A percentile compares a stretch with the other conserved stretches of the same genome.
These are phyloP conservation scores for Oxystoma pomonae DNA, from an alignment of 2,888 invertebrate genomes.

Conservation along the genomic window DNA sequence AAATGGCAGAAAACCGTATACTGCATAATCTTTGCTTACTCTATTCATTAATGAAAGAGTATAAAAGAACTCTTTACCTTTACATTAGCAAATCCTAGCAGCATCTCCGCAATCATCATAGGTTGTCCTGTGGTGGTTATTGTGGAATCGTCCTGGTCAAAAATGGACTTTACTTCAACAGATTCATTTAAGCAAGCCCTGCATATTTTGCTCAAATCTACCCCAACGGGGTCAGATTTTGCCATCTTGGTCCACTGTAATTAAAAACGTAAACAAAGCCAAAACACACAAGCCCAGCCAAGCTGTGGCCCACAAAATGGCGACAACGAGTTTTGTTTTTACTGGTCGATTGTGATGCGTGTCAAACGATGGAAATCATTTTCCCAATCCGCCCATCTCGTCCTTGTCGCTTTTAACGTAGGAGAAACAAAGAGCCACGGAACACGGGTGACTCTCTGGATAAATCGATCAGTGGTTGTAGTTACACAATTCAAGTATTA, in stretches of 20 bases:
- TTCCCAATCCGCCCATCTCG: too few species aligned
- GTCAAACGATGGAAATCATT: too few species aligned
- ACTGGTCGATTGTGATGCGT: slow-evolving; percentile 48
- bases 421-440: too few species aligned
- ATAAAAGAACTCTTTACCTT: too few species aligned
- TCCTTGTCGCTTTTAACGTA: too few species aligned
- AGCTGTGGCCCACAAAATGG: background rate
- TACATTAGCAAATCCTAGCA: slow-evolving; percentile 46
- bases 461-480: too few species aligned
- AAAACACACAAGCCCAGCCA: slow-evolving; percentile 25
- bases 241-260: slow-evolving; percentile 31
- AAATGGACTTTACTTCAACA: slow-evolving; percentile 49
- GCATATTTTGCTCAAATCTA: slow-evolving; percentile 49
- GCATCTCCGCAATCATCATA: slow-evolving; percentile 48
- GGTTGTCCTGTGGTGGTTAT: slow-evolving; percentile 37
- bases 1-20: too few species aligned
- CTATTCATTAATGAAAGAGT: too few species aligned
- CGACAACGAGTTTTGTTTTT: slow-evolving; percentile 1
- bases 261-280: slow-evolving; percentile 20
- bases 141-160: slow-evolving; percentile 43
- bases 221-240: slow-evolving; percentile 39
- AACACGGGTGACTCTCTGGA: too few species aligned
- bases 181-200: slow-evolving; percentile 48
- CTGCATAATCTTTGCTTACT: too few species aligned
- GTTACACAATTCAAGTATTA: too few species aligned